These are phyloP conservation scores for Cochlearius cochlearius DNA, from an alignment of 2,113 vertebrate species.

Conservation along the genomic window DNA sequence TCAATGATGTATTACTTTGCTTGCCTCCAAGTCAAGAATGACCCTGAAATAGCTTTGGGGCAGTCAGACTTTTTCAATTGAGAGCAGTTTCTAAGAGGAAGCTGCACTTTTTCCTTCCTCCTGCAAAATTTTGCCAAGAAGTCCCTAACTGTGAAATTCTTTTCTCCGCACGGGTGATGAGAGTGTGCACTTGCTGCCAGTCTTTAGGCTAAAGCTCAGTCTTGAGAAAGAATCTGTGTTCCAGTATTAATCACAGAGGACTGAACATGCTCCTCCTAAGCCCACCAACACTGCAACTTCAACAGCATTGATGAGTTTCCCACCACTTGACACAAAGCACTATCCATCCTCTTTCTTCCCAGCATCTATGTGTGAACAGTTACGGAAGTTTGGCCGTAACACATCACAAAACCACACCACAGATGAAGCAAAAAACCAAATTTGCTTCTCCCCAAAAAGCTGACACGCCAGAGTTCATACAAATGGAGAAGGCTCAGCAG, in stretches of 20 bases:
- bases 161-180: no score
- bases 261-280: neutral
- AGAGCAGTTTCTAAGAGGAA: neutral
- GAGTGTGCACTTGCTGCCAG: rapidly evolving
- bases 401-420: rapidly evolving
- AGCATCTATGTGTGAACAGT: rapidly evolving
- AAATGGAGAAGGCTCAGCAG: neutral
- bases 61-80: neutral
- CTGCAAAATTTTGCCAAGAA: neutral
- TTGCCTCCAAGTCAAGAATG: neutral
- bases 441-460: neutral
- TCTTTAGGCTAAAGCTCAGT: neutral
- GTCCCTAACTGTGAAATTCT: neutral
- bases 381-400: rapidly evolving
- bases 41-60: neutral
- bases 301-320: neutral
- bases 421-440: neutral
- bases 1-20: neutral
- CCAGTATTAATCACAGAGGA: neutral
- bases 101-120: neutral
- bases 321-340: neutral
- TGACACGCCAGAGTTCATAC: neutral
- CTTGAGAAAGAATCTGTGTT: neutral
- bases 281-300: neutral
- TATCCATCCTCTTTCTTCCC: neutral